Evolutionary conservation across 2,113 vertebrate genomes (phyloP).

Genomic region (Phaethon lepturus): DNA sequence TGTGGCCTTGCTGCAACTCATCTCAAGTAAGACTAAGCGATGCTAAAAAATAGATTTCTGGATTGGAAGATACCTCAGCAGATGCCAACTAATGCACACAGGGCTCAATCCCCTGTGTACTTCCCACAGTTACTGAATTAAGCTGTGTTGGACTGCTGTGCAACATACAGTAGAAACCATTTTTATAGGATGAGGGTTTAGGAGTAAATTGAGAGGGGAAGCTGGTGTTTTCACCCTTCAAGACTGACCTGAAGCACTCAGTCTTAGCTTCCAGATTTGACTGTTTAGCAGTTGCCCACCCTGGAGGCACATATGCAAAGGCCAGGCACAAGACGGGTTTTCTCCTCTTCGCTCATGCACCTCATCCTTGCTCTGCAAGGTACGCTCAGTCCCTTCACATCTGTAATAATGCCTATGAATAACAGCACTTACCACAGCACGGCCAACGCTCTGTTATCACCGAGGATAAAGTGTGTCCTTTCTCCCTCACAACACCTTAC

Average conservation of each 20-base stretch:
- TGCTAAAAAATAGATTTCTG: neutral
- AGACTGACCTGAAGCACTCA: neutral
- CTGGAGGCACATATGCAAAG: neutral
- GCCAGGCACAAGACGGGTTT: neutral
- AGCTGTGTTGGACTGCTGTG: accelerated
- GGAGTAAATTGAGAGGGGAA: neutral
- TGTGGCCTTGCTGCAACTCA: neutral
- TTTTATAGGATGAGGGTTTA: neutral
- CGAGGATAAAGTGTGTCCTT: accelerated
- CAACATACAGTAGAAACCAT: neutral
- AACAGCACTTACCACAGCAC: too few relatives aligned
- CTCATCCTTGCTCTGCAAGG: neutral
- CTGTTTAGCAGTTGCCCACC: neutral
- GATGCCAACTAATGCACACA: neutral
- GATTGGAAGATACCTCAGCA: neutral
- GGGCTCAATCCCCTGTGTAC: accelerated
- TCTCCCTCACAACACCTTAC: too few relatives aligned
- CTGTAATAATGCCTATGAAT: neutral
- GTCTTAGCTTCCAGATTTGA: neutral
- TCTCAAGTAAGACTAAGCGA: neutral
- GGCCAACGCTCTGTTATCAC: neutral
- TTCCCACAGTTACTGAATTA: neutral
- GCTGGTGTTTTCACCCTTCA: neutral
- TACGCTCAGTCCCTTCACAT: accelerated
- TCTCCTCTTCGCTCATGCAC: accelerated